These are phyloP conservation scores for Heliconius hermathena DNA, from an alignment of 1,140 invertebrate species.

Conservation along the genomic window DNA sequence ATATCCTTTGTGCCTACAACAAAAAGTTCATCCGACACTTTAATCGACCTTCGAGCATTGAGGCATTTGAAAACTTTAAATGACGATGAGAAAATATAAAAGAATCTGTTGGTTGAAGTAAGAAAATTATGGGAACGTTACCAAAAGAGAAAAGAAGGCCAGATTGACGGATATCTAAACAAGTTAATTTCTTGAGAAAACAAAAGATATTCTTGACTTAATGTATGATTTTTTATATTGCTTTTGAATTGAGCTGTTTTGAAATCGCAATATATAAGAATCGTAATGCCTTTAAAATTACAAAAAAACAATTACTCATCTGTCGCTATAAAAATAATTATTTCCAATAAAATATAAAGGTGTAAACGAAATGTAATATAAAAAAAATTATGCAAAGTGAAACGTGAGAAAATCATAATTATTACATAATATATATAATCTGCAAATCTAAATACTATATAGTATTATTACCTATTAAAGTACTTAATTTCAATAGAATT, in stretches of 20 bases:
- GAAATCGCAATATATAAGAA: neutral
- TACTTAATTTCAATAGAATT: neutral
- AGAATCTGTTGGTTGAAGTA: neutral
- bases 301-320: no score
- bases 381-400: no score
- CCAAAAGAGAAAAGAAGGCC: neutral
- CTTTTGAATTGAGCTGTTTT: neutral
- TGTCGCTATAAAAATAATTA: no score
- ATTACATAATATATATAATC: neutral
- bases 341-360: no score
- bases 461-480: neutral
- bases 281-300: no score
- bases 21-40: slow-evolving; percentile 75
- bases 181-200: neutral
- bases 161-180: neutral
- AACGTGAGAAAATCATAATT: neutral
- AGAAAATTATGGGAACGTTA: neutral
- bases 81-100: slow-evolving; percentile 62
- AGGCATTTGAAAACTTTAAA: slow-evolving; percentile 65
- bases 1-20: slow-evolving; percentile 75
- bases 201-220: neutral
- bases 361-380: no score
- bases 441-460: neutral
- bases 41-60: slow-evolving; percentile 71
- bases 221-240: neutral